Base-by-base conservation (phyloP, 2,888 invertebrate genomes). In the Cephonodes hylas region DNA sequence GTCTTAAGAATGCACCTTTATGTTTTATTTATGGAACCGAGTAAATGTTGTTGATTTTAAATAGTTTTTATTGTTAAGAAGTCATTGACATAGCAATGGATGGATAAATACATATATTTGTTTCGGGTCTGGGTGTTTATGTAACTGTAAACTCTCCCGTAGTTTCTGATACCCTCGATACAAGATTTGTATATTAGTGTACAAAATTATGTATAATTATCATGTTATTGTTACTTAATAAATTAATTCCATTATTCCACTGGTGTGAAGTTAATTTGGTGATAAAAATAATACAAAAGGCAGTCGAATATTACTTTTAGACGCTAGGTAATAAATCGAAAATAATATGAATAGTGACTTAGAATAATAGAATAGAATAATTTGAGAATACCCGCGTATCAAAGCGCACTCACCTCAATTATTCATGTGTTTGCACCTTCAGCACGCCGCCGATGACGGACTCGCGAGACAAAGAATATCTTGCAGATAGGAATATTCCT, bases 341-440 rank as follows among this genome's bases (percentile, higher is more conserved):
- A 38, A 44, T 10, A 20, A 22, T 20, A 44, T 44, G 15, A 25
- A 25, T 23, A 25, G 6, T 59, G n/a, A 15, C 34, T 57, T 18
- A 22, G 34, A 20, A 13, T 38, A 10, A n/a, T n/a, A n/a, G n/a
- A n/a, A n/a, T n/a, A n/a, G n/a, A n/a, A n/a, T n/a, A n/a, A n/a
- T 15, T 20, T 38, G 23, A 38, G 31, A 44, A 27, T 27, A 44
- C 25, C 8, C 8, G 53, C 27, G 38, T 23, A 42, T 38, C 38
- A 58, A 22, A 38, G 57, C 38, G 22, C 15, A 42, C 13, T 58
- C 62, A 60, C 64, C 72, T 82, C 78, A 82, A 82, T 81, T 80
- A 83, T 83, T 83, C 81, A 83, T 80, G 78, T 73, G 77, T 76
- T 83, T 75, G 75, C 80, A 75, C 77, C 77, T 80, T 70, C 66